Conservation (phyloP, 1,140 invertebrate species). For the Mizuhopecten yessoensis region DNA sequence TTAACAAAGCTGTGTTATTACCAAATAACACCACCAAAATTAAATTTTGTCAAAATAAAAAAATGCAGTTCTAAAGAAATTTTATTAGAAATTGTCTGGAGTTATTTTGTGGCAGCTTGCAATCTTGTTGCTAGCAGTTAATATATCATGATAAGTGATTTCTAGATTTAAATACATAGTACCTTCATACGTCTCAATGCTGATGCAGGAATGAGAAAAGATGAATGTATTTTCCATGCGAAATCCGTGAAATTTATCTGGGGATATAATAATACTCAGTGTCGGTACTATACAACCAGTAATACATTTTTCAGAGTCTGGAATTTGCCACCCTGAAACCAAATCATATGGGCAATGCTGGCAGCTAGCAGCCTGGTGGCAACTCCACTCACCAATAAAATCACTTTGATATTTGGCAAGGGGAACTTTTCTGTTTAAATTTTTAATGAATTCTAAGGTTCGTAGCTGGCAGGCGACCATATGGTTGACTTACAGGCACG, state of each 20-base stretch:
- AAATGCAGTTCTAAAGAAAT: not conserved
- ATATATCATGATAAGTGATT: too few relatives aligned
- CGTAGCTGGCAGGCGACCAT: not conserved
- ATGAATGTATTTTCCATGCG: not conserved
- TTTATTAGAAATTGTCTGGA: not conserved
- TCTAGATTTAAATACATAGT: too few relatives aligned
- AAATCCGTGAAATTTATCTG: not conserved
- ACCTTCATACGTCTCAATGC: not conserved
- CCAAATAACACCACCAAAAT: not conserved
- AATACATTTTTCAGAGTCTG: not conserved
- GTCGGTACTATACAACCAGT: too few relatives aligned
- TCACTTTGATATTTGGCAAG: conserved; percentile 38
- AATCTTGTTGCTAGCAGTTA: too few relatives aligned
- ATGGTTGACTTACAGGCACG: not conserved
- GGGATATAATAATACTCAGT: too few relatives aligned
- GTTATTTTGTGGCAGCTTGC: too few relatives aligned
- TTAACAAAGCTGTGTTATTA: conserved; percentile 2
- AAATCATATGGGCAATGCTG: conserved; percentile 14
- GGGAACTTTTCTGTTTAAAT: conserved; percentile 39
- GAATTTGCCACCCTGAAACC: conserved; percentile 27
- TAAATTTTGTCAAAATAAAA: not conserved
- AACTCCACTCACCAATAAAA: not conserved
- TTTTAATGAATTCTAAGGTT: conserved; percentile 35
- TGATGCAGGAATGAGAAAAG: not conserved
- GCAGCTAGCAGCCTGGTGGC: not conserved